Evolutionary conservation across 2,113 vertebrate genomes (phyloP).

Genomic region (Pampusana beccarii): DNA sequence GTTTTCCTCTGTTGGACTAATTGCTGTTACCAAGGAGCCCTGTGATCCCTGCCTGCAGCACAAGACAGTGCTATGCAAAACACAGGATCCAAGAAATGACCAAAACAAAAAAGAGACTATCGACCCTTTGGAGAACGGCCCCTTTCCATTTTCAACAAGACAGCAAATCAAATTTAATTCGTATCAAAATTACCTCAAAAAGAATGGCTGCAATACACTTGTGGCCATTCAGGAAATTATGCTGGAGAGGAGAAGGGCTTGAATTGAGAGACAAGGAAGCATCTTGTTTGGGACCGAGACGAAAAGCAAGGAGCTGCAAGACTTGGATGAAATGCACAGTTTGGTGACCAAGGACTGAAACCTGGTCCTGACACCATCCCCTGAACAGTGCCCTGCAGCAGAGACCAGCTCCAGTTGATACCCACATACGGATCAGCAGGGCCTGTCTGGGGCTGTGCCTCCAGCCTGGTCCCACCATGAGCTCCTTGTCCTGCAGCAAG

Average conservation of each 20-base stretch:
- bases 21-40: background rate
- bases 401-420: background rate
- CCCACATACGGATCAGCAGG: rapidly evolving
- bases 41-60: background rate
- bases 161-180: background rate
- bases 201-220: background rate
- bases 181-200: background rate
- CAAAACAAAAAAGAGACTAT: background rate
- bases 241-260: background rate
- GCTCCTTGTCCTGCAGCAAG: background rate
- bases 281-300: background rate
- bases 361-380: no score
- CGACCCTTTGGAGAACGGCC: background rate
- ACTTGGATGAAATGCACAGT: background rate
- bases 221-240: background rate
- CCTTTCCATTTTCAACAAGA: background rate
- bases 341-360: background rate
- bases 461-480: background rate
- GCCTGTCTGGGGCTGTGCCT: background rate
- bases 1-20: background rate
- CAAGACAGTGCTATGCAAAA: background rate
- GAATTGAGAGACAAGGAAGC: background rate
- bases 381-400: background rate
- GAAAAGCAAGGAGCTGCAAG: background rate
- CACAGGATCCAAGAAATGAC: background rate